Percentiles rank a stretch among this genome's conserved stretches.
These are phyloP conservation scores for Holacanthella duospinosa DNA, from an alignment of 2,888 invertebrate genomes.

Conservation along the genomic window DNA sequence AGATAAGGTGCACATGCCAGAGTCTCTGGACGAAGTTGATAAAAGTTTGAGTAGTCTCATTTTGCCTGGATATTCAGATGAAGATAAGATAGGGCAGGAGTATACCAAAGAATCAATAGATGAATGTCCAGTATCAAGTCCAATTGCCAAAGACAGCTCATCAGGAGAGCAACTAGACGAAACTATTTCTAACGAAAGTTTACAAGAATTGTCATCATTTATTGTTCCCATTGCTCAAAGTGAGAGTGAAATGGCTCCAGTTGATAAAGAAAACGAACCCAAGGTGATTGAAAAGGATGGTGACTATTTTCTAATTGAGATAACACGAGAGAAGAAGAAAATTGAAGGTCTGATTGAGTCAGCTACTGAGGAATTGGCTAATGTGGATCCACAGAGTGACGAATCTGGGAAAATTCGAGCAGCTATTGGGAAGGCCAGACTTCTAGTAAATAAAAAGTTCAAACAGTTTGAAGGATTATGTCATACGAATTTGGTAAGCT, in stretches of 20 bases:
- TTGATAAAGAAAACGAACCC: neutral
- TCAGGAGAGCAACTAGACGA: neutral
- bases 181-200: neutral
- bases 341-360: conserved; percentile 57
- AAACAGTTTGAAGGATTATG: conserved; percentile 82
- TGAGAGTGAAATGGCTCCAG: neutral
- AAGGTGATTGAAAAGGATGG: conserved; percentile 53
- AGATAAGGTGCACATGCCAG: neutral
- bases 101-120: neutral
- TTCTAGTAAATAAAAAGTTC: conserved; percentile 84
- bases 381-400: conserved; percentile 38
- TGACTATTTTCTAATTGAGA: conserved; percentile 60
- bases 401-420: conserved; percentile 67
- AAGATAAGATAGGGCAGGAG: neutral
- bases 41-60: neutral
- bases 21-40: neutral
- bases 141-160: neutral
- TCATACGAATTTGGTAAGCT: conserved; percentile 52
- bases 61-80: neutral
- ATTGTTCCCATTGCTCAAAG: no score
- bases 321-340: conserved; percentile 58
- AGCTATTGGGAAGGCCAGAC: conserved; percentile 80
- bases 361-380: conserved; percentile 58
- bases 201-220: neutral
- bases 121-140: neutral